phyloP scores from a whole-genome alignment of 2,113 vertebrate genomes.

The Toxotes chatareus region DNA sequence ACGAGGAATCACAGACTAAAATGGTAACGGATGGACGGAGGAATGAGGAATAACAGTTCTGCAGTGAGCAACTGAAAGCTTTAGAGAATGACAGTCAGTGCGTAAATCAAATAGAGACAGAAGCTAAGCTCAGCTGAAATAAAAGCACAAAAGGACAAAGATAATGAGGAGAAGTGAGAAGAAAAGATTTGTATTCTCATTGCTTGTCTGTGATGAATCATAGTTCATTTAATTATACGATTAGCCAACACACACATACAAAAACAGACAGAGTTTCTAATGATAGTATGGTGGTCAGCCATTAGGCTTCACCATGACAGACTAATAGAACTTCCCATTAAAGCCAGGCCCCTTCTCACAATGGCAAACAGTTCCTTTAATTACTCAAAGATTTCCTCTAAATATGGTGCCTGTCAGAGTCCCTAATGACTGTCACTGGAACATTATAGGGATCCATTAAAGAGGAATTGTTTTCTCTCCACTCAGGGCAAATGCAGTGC shows the following conservation, averaged over 20 bases:
- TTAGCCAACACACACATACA: conserved; percentile 50
- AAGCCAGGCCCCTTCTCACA: conserved; percentile 58
- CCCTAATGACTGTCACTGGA: conserved; percentile 75
- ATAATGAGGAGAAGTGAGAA: conserved; percentile 26
- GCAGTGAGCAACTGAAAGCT: conserved; percentile 15
- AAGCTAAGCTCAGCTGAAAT: conserved; percentile 40
- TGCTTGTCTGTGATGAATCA: conserved; percentile 62
- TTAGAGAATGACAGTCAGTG: conserved; percentile 20
- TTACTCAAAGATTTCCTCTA: conserved; percentile 78
- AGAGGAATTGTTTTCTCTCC: conserved; percentile 52
- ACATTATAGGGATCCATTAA: conserved; percentile 74
- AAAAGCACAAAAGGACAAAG: conserved; percentile 38
- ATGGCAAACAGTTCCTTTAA: conserved; percentile 75
- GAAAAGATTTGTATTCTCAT: conserved; percentile 48
- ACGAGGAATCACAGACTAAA: conserved; percentile 22
- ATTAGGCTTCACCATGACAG: conserved; percentile 59
- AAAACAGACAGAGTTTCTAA: conserved; percentile 56
- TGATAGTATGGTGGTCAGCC: conserved; percentile 62
- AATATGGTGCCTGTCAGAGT: conserved; percentile 71
- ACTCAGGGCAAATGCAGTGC: conserved; percentile 29
- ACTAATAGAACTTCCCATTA: conserved; percentile 75
- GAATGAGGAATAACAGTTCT: conserved; percentile 31
- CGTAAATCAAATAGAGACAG: conserved; percentile 46
- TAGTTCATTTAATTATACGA: conserved; percentile 64
- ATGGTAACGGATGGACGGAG: conserved; percentile 30